These are phyloP conservation scores for Rhincodon typus DNA, from an alignment of 2,797 vertebrate species.

Conservation along the genomic window DNA sequence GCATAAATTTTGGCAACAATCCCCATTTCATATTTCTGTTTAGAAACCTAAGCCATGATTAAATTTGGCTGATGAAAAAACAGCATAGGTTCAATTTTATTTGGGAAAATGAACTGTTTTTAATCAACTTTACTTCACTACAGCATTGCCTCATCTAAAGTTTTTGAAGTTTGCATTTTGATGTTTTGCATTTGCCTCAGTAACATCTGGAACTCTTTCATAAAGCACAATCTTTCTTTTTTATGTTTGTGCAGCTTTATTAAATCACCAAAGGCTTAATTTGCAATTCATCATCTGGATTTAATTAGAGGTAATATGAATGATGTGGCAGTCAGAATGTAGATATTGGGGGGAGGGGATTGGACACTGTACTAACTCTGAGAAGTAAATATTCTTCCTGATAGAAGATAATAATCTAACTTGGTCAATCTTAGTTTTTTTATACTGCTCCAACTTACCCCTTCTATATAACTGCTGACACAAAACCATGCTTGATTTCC, in stretches of 20 bases:
- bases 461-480: neutral
- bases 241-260: slow-evolving; percentile 60
- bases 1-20: slow-evolving; percentile 11
- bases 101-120: slow-evolving; percentile 59
- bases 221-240: slow-evolving; percentile 58
- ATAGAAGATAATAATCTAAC: slow-evolving; percentile 14
- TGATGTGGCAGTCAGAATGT: slow-evolving; percentile 59
- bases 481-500: slow-evolving; percentile 24
- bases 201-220: slow-evolving; percentile 65
- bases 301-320: slow-evolving; percentile 64
- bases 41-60: slow-evolving; percentile 35
- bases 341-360: slow-evolving; percentile 48
- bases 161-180: slow-evolving; percentile 58
- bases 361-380: slow-evolving; percentile 45
- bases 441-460: neutral
- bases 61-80: slow-evolving; percentile 61
- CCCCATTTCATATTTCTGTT: slow-evolving; percentile 22
- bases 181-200: slow-evolving; percentile 61
- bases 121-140: slow-evolving; percentile 66
- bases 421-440: slow-evolving; percentile 9
- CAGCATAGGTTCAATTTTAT: slow-evolving; percentile 79
- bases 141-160: slow-evolving; percentile 56
- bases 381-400: slow-evolving; percentile 33
- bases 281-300: slow-evolving; percentile 62
- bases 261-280: slow-evolving; percentile 55